A percentile compares a stretch with the other conserved stretches of the same genome.
These are phyloP conservation scores for Chaetodon auriga DNA, from an alignment of 2,113 vertebrate genomes.

Conservation along the genomic window DNA sequence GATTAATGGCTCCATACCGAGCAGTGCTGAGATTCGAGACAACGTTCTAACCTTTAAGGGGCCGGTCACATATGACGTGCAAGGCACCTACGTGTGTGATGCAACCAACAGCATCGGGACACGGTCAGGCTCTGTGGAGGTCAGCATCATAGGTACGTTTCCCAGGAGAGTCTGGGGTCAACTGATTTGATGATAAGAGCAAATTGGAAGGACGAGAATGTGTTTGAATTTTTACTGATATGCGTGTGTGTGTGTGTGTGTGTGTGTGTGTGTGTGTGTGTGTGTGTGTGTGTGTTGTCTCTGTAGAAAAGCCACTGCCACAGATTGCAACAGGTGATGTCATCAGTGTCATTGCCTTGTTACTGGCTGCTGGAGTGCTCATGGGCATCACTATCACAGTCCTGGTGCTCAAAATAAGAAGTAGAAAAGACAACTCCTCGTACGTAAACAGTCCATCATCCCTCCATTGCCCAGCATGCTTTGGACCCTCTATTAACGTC, in stretches of 20 bases:
- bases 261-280: neutral
- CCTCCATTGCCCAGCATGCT: neutral
- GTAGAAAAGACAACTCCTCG: constrained; percentile 75
- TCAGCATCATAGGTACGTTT: constrained; percentile 94
- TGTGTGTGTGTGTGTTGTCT: constrained; percentile 18
- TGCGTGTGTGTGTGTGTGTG: neutral
- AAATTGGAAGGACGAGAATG: neutral
- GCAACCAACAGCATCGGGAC: constrained; percentile 96
- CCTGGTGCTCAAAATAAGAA: constrained; percentile 83
- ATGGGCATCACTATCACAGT: constrained; percentile 82
- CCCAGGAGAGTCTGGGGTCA: neutral
- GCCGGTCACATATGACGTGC: constrained; percentile 89
- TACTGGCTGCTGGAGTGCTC: constrained; percentile 82
- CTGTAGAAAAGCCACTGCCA: constrained; percentile 80
- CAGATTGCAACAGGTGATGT: constrained; percentile 80
- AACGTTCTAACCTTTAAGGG: constrained; percentile 92
- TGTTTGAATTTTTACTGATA: neutral
- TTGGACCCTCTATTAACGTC: neutral
- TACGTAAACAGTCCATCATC: constrained; percentile 62
- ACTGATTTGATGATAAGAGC: neutral
- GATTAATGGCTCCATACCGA: constrained; percentile 92
- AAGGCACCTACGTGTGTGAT: constrained; percentile 94
- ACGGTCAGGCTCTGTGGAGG: constrained; percentile 90
- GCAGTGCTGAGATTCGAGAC: constrained; percentile 90
- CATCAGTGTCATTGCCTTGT: constrained; percentile 82